Evolutionary conservation across 2,113 vertebrate genomes (phyloP).

Genomic region (Phycodurus eques): DNA sequence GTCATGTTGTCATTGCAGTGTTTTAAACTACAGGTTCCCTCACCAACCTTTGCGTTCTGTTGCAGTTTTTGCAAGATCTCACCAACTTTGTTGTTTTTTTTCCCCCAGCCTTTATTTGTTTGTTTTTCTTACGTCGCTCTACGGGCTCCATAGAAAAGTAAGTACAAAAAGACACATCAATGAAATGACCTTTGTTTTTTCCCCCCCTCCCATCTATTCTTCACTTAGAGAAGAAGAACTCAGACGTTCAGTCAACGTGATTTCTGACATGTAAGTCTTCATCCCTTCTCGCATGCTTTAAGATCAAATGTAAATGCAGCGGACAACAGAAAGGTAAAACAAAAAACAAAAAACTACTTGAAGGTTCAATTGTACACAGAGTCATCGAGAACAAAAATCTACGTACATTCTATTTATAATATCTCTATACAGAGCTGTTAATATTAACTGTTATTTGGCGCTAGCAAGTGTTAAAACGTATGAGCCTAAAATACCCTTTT

Average conservation of each 20-base stretch:
- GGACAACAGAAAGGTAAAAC: neutral
- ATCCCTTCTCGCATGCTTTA: neutral
- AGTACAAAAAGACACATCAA: neutral
- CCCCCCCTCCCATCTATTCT: slow-evolving; percentile 13
- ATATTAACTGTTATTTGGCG: no score
- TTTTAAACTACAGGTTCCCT: no score
- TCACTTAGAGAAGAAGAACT: slow-evolving; percentile 68
- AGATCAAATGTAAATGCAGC: neutral
- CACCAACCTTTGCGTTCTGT: no score
- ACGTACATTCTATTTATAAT: neutral
- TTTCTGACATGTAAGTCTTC: slow-evolving; percentile 70
- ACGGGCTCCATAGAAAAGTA: neutral
- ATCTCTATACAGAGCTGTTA: no score
- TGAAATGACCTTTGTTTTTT: neutral
- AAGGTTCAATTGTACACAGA: neutral
- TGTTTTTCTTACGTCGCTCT: neutral
- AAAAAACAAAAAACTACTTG: neutral
- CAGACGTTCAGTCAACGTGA: slow-evolving; percentile 52
- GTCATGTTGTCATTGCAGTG: no score
- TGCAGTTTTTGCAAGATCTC: no score
- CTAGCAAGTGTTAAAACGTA: no score
- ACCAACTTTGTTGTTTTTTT: no score
- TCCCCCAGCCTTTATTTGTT: no score
- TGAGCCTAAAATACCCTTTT: neutral
- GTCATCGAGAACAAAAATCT: neutral